These are phyloP conservation scores for Macroteleia sp. DNA, from an alignment of 2,888 invertebrate species.

Conservation along the genomic window DNA sequence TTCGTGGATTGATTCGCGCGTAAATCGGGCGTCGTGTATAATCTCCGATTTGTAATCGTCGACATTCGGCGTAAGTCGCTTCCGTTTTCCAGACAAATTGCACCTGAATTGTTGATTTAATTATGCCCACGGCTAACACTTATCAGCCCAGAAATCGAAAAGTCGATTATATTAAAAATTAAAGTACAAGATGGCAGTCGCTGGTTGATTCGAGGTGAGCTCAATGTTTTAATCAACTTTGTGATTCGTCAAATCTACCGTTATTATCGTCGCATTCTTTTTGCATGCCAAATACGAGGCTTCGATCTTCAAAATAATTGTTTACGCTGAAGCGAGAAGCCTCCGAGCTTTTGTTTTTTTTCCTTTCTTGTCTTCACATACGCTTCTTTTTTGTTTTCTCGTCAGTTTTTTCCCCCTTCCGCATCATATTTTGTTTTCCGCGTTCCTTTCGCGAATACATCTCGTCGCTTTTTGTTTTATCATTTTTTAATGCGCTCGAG, in stretches of 20 bases:
- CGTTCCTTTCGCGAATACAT: neutral
- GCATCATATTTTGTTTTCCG: neutral
- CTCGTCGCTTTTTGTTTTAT: neutral
- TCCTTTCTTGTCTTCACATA: neutral
- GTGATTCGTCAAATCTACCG: neutral
- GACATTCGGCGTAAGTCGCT: neutral
- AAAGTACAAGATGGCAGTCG: slow-evolving; percentile 57
- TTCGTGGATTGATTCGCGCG: slow-evolving; percentile 45
- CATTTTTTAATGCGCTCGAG: no score
- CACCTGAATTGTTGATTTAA: slow-evolving; percentile 5
- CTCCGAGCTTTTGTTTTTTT: neutral
- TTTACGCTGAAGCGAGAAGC: slow-evolving; percentile 17
- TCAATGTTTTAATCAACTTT: slow-evolving; percentile 1
- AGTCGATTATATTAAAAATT: slow-evolving; percentile 57
- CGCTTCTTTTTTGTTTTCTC: neutral
- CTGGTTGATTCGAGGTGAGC: slow-evolving; percentile 49
- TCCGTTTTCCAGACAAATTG: slow-evolving; percentile 2
- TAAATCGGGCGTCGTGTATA: slow-evolving; percentile 17
- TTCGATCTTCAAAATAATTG: slow-evolving; percentile 21
- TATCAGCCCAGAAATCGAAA: slow-evolving; percentile 39
- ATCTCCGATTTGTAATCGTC: slow-evolving; percentile 15
- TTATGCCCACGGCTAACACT: slow-evolving; percentile 21
- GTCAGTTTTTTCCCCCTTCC: neutral
- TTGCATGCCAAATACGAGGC: neutral
- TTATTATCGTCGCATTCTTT: neutral